Base-by-base conservation (phyloP, 2,888 invertebrate species). In the Mystacides longicornis region DNA sequence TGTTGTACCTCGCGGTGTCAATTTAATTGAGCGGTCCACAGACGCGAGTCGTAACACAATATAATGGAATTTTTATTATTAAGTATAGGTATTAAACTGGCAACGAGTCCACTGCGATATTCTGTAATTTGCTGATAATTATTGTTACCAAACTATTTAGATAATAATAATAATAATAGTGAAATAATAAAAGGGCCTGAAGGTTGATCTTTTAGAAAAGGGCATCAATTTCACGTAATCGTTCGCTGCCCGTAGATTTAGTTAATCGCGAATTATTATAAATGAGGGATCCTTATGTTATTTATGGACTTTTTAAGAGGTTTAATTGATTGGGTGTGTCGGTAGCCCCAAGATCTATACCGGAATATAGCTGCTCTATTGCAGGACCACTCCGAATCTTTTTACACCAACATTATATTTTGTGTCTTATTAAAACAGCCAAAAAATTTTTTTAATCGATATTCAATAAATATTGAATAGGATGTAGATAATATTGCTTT, bases 301-400 rank as follows among this genome's bases (percentile, higher is more conserved):
- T 54, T 54, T 54, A 54, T 49, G 54, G 31, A 43, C 50, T 37
- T 27, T 11, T 42, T 19, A 27, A 49, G 33, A 22, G n/a, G n/a
- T n/a, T 31, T 23, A 51, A 57, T 55, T 58, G 49, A 45, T 31
- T 56, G 53, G 56, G 47, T 22, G 49, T 37, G 49, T 27, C 59
- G 49, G 55, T 56, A 59, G 59, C 56, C 23, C 54, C 33, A 19
- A 23, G 59, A 59, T 59, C 59, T 56, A 56, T 59, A 59, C 56
- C 48, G 59, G 59, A 54, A 56, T 56, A 54, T 54, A 49, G 54
- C 54, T 46, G 51, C 45, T 45, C 48, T 52, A 23, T 51, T 7
- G n/a, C n/a, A n/a, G n/a, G n/a, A n/a, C n/a, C n/a, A n/a, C n/a
- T n/a, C n/a, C n/a, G n/a, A n/a, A n/a, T n/a, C n/a, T n/a, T n/a